Evolutionary conservation across 2,797 vertebrate species (phyloP), one percentile per base, ranked within the genome.

Genomic region (Oreochromis mossambicus): DNA sequence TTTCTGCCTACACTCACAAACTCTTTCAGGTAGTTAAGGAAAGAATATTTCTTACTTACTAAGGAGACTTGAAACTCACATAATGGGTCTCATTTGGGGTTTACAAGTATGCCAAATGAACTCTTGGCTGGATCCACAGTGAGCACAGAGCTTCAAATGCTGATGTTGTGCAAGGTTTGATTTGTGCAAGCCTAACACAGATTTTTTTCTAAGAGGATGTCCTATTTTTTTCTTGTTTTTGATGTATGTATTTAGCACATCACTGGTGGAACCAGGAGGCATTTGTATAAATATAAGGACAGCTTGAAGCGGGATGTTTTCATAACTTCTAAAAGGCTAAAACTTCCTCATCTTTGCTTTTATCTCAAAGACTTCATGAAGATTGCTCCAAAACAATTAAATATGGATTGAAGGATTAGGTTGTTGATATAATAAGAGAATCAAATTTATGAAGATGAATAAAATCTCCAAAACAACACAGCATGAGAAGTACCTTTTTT

Each of bases 41-140:
- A 70, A 43, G 77, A 76, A 68, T 36, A 83, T 77, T 61, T 85
- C 50, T 51, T 81, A 84, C 91, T 86, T 82, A 88, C 63, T 76
- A 79, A 89, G n/a, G 32, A 61, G 79, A 82, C 38, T 73, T 81
- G 73, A 52, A 66, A 81, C 46, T n/a, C 80, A 82, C 84, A 91
- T 82, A 85, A 81, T 78, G 75, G 54, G 43, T 55, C 77, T 89
- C 68, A 79, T 88, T 87, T 79, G 73, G 36, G 63, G n/a, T 77
- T 84, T 82, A 79, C 8, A 21, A 79, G 82, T 41, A 41, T 63
- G 75, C 77, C 80, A 80, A 85, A 83, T 75, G 32, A 76, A 84
- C 41, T 43, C 11, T 46, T 78, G 82, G 41, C 19, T 50, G 21
- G 50, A 84, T 81, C 48, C 41, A 63, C 11, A 80, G 58, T 77